Evolutionary conservation across 2,888 invertebrate species (phyloP).

Genomic region (Pristionchus exspectatus): DNA sequence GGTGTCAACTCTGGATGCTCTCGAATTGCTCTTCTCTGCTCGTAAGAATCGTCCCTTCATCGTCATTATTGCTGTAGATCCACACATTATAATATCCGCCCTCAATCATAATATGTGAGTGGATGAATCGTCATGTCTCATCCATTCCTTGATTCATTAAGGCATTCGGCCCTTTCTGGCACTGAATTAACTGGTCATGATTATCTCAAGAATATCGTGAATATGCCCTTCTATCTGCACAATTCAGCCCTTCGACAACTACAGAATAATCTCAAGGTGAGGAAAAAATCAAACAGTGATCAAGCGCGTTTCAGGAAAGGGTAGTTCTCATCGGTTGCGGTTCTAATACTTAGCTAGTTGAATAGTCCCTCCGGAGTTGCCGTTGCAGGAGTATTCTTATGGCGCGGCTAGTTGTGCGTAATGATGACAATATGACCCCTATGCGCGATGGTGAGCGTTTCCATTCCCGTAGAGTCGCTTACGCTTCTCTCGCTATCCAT

Average conservation of each 20-base stretch:
- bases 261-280: constrained; percentile 66
- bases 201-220: constrained; percentile 88
- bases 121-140: neutral
- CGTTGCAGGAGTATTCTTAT: no score
- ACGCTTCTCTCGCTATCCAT: no score
- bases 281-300: neutral
- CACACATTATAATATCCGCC: constrained; percentile 96
- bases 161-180: constrained; percentile 59
- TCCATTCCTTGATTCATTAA: neutral
- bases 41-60: constrained; percentile 93
- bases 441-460: no score
- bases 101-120: constrained; percentile 75
- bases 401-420: no score
- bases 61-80: constrained; percentile 94
- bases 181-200: constrained; percentile 78
- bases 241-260: constrained; percentile 89
- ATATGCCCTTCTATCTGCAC: constrained; percentile 97
- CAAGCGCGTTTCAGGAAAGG: neutral
- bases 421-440: no score
- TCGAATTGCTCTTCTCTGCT: constrained; percentile 95
- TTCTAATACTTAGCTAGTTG: no score
- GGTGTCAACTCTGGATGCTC: constrained; percentile 88
- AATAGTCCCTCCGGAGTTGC: no score
- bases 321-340: no score
- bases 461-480: no score